Base-by-base conservation (phyloP, 2,888 invertebrate species). In the Campaea margaritaria region DNA sequence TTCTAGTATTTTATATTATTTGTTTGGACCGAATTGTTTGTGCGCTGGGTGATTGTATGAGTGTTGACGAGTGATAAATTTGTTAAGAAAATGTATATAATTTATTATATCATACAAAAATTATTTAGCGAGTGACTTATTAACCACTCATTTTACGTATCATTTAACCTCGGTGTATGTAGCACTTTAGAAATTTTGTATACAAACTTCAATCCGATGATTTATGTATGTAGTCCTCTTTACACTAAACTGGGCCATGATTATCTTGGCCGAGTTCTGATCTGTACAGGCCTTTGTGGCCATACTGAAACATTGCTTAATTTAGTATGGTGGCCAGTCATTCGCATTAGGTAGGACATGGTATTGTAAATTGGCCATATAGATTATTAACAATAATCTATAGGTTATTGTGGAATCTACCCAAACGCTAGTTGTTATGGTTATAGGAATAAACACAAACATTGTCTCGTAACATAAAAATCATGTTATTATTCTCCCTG, bases 61-160 rank as follows among this genome's bases (percentile, higher is more conserved):
- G 42, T 42, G 51, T 34, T 36, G 58, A 51, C 47, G 51, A 15
- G 42, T 47, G 57, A 9, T 31, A 15, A 45, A 27, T 39, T n/a
- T 31, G 21, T n/a, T 36, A 47, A 46, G 43, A 13, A 58, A 47
- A 52, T 52, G 36, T 50, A 49, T 41, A 50, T 42, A 45, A 34
- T 38, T 12, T 21, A 43, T 43, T 43, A 28, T 44, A 28, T 38
- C 38, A 28, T 38, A 39, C 49, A 47, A 16, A 13, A 31, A 34
- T 34, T 41, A 39, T 45, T 13, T 47, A 43, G 48, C 10, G 31
- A 31, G 31, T 47, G 34, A 38, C 15, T 34, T 39, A 38, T 28
- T 36, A 55, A 36, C 21, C 36, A 43, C 9, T 14, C 41, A n/a
- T 50, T 34, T 27, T 38, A 45, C 13, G 10, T 45, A 36, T 15